Evolutionary conservation across 2,797 vertebrate genomes (phyloP).

Genomic region (Pterois miles): DNA sequence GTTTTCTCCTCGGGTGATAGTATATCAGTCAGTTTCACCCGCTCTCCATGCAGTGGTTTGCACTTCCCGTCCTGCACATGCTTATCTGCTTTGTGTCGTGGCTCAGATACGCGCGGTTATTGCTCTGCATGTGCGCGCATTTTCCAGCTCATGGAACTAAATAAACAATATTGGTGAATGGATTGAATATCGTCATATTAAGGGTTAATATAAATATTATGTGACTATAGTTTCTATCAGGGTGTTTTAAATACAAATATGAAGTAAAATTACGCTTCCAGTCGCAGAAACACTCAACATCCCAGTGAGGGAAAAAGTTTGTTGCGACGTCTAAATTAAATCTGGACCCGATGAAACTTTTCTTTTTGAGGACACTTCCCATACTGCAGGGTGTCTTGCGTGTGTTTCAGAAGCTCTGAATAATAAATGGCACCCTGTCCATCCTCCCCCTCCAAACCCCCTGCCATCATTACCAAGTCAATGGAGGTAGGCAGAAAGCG

Average conservation of each 20-base stretch:
- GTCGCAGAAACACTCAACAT: neutral
- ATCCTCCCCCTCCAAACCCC: conserved; percentile 1
- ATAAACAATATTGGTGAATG: neutral
- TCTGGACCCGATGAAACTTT: neutral
- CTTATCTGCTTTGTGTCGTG: neutral
- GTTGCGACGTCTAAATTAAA: neutral
- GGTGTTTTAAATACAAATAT: neutral
- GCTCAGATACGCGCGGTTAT: neutral
- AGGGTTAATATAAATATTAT: neutral
- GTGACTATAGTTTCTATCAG: neutral
- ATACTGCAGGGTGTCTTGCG: conserved; percentile 1
- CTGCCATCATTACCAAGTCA: conserved; percentile 67
- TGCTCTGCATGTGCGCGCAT: neutral
- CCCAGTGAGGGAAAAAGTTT: neutral
- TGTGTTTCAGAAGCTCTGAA: conserved; percentile 26
- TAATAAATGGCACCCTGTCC: conserved; percentile 38
- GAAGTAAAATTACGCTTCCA: neutral
- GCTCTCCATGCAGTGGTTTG: neutral
- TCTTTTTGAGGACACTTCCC: neutral
- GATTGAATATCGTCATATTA: neutral
- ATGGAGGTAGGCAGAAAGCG: conserved; percentile 53
- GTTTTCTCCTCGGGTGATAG: neutral
- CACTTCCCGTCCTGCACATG: neutral
- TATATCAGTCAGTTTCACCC: conserved; percentile 6
- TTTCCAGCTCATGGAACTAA: neutral